Conservation (phyloP, 2,113 vertebrate genomes). For the Pseudolaguvia tuberculata region DNA sequence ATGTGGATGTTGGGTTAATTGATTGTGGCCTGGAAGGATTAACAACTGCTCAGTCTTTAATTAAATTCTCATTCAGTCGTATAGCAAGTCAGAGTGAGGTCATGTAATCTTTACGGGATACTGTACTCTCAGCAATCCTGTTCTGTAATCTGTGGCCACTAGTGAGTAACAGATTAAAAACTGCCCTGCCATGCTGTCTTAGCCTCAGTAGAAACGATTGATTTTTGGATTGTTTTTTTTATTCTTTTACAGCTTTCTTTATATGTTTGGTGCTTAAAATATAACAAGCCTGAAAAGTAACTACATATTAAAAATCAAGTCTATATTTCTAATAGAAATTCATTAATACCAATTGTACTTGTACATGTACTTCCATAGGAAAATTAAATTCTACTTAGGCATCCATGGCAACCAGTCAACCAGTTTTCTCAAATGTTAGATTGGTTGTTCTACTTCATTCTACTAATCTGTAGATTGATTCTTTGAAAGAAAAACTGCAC, state of each 20-base stretch:
- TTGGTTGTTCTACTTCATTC: too few relatives aligned
- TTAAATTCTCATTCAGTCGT: constrained; percentile 64
- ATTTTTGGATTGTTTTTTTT: not conserved
- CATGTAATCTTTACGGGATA: constrained; percentile 38
- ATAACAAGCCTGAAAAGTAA: too few relatives aligned
- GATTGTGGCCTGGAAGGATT: constrained; percentile 68
- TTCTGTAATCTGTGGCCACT: constrained; percentile 25
- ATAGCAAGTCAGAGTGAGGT: constrained; percentile 31
- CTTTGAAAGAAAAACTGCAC: too few relatives aligned
- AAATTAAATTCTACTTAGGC: too few relatives aligned
- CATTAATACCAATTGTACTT: too few relatives aligned
- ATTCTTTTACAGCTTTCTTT: not conserved
- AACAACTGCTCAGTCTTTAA: constrained; percentile 66
- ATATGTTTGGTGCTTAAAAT: not conserved
- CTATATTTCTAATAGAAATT: too few relatives aligned
- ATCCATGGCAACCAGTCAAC: too few relatives aligned
- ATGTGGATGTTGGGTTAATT: constrained; percentile 58
- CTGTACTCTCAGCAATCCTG: constrained; percentile 34
- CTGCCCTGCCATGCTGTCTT: constrained; percentile 4
- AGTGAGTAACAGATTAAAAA: constrained; percentile 25
- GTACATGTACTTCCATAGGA: too few relatives aligned
- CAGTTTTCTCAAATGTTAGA: too few relatives aligned
- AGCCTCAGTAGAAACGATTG: not conserved
- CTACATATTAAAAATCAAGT: too few relatives aligned
- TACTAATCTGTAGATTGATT: too few relatives aligned